Evolutionary conservation across 2,113 vertebrate species (phyloP).

Genomic region (Jacana jacana): DNA sequence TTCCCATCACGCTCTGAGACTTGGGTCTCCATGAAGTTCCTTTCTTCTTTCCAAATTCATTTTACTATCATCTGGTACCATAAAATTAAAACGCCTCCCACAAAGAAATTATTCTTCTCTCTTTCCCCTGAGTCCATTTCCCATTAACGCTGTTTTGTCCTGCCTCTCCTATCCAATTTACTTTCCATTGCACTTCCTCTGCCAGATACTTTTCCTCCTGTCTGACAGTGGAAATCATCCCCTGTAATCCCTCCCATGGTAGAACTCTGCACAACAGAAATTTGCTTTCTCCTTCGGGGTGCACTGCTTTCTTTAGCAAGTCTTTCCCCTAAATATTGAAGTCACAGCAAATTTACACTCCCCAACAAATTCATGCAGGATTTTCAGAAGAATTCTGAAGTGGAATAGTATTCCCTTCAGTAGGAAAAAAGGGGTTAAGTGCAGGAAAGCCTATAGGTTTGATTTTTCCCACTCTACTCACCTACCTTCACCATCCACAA

Average conservation of each 20-base stretch:
- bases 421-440: not conserved
- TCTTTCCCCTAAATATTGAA: not conserved
- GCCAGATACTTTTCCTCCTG: not conserved
- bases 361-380: not conserved
- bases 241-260: not conserved
- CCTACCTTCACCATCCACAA: not conserved
- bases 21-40: not conserved
- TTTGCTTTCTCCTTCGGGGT: conserved; percentile 1
- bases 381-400: not conserved
- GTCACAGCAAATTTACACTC: not conserved
- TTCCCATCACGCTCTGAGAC: not conserved
- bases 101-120: conserved; percentile 21
- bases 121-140: not conserved
- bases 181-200: not conserved
- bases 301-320: not conserved
- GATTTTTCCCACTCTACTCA: not conserved
- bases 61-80: conserved; percentile 12
- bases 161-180: conserved; percentile 7
- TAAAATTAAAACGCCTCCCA: conserved; percentile 22
- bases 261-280: not conserved
- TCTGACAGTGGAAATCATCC: not conserved
- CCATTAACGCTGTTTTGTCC: not conserved
- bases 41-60: not conserved
- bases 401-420: not conserved
- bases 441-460: not conserved